Evolutionary conservation across 2,888 invertebrate genomes (phyloP), one percentile per base, ranked within the genome.

Genomic region (Aspidiotus destructor): DNA sequence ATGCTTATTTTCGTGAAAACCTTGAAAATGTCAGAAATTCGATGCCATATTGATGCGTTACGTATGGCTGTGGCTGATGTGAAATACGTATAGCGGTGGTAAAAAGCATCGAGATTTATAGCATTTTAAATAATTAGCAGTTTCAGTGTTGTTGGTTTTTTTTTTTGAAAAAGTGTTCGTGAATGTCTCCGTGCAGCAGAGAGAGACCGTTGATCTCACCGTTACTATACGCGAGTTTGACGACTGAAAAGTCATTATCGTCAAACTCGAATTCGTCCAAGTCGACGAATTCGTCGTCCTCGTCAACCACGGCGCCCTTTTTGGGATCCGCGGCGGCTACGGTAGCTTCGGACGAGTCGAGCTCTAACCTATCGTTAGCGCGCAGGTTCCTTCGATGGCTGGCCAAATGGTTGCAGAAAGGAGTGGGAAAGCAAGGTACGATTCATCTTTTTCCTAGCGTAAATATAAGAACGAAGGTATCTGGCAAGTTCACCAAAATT

Each of bases 321-420:
- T 55, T 64, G 48, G 28, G 41, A 17, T 48, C 64, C 40, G 40
- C 64, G 52, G 64, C 64, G 8, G 55, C 64, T 41, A 55, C 64
- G 55, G 55, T 55, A 41, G 64, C 64, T 16, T 57, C 64, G 16
- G 64, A 64, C n/a, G 64, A 64, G 42, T 15, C 64, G 41, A 9
- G 55, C 40, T 54, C 64, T 16, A 64, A 64, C 17, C 10, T 64
- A 10, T 64, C 64, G n/a, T 57, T 64, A 55, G 64, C 64, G 55
- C 54, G 64, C 40, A 64, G 64, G 54, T 64, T 64, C 53, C 15
- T 64, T 41, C 64, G 64, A 64, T 64, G 64, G 64, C 64, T 64
- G 13, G 57, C 64, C 64, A 64, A 64, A 55, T 64, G 64, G 64
- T 64, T 64, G 64, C 64, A 64, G 41, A 64, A 64, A 64, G 64